Evolutionary conservation across 2,888 invertebrate genomes (phyloP).

Genomic region (Steinernema scapterisci): DNA sequence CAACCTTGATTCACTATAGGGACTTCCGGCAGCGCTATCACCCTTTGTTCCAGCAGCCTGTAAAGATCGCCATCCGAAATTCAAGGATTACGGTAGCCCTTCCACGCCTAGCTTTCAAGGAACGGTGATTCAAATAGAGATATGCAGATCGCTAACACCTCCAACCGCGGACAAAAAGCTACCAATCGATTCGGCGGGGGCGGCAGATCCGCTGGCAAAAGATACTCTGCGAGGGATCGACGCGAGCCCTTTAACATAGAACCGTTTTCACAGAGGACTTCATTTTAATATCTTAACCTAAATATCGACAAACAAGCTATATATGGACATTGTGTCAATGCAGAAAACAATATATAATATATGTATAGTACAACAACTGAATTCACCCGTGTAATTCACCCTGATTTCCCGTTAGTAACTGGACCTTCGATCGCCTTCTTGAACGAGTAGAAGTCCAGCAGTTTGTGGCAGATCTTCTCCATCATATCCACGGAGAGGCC

Average conservation of each 20-base stretch:
- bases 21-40: too few species aligned
- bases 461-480: conserved; percentile 73
- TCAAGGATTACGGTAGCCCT: too few species aligned
- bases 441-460: conserved; percentile 45
- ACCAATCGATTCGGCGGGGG: conserved; percentile 23
- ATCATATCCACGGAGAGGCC: conserved; percentile 90
- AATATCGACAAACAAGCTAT: neutral
- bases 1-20: too few species aligned
- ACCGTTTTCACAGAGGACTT: neutral
- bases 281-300: neutral
- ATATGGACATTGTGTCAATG: neutral
- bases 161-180: neutral
- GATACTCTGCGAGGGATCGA: neutral
- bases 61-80: too few species aligned
- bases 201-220: neutral
- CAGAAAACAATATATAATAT: conserved; percentile 1
- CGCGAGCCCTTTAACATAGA: neutral
- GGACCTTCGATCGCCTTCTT: conserved; percentile 10
- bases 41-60: too few species aligned
- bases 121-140: neutral
- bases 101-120: neutral
- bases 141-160: neutral
- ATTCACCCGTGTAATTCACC: conserved; percentile 1
- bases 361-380: conserved; percentile 1
- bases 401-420: neutral